These are phyloP conservation scores for Dolichomitus sp. DNA, from an alignment of 2,888 invertebrate genomes.

Conservation along the genomic window DNA sequence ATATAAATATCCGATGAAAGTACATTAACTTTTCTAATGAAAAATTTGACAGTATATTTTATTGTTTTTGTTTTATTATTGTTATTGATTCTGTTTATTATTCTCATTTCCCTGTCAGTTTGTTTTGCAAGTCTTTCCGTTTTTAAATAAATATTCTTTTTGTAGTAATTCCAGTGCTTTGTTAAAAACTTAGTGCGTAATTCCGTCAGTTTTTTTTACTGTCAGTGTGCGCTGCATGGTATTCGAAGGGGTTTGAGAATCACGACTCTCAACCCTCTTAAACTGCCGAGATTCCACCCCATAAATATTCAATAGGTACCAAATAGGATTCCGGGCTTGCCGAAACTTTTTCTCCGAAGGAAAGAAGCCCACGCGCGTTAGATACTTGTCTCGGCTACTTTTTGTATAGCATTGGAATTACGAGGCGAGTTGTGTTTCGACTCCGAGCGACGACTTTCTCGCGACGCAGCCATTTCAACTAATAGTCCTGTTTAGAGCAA, in stretches of 20 bases:
- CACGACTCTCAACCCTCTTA: not conserved
- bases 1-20: no score
- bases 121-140: no score
- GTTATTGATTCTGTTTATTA: no score
- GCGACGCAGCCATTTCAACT: not conserved
- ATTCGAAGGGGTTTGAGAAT: not conserved
- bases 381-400: constrained; percentile 14
- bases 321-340: constrained; percentile 10
- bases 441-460: constrained; percentile 8
- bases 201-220: no score
- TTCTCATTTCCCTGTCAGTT: no score
- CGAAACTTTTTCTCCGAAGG: not conserved
- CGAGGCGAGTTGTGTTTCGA: not conserved
- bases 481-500: constrained; percentile 1
- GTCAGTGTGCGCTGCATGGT: no score
- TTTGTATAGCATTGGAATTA: not conserved
- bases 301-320: constrained; percentile 14
- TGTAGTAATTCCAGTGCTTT: no score
- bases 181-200: no score
- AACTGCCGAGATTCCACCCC: not conserved
- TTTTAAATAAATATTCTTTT: no score
- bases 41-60: no score
- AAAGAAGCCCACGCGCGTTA: not conserved
- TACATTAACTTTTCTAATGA: no score
- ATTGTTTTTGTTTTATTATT: no score